A percentile compares a stretch with the other conserved stretches of the same genome.
Evolutionary conservation across 2,888 invertebrate species (phyloP).

Genomic region (Allolobophora icterica): DNA sequence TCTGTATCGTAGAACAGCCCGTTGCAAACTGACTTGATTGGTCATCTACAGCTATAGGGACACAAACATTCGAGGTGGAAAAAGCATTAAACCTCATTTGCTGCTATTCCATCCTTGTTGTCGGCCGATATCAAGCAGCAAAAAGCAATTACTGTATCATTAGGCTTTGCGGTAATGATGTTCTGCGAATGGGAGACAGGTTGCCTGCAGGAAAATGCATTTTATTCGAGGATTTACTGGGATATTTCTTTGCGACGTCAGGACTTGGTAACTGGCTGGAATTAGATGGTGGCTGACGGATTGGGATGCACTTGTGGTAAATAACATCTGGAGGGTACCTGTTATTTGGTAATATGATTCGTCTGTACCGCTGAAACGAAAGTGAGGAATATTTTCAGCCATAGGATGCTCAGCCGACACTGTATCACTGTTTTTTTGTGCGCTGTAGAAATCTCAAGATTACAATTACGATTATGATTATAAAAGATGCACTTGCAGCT

Average conservation of each 20-base stretch:
- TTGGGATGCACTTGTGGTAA: background rate
- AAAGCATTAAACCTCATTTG: background rate
- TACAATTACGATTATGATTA: no score
- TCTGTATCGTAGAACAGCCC: no score
- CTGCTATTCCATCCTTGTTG: background rate
- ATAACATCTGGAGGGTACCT: background rate
- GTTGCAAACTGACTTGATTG: no score
- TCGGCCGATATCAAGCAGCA: background rate
- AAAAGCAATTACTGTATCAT: background rate
- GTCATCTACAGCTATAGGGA: no score
- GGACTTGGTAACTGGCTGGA: background rate
- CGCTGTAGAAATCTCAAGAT: no score
- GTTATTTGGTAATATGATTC: background rate
- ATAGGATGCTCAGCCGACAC: background rate
- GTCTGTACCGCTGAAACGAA: background rate
- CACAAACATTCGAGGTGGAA: background rate
- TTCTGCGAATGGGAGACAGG: background rate
- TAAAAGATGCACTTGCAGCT: no score
- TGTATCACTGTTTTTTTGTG: no score
- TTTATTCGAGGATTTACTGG: background rate
- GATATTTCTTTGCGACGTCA: background rate
- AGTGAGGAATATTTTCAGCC: background rate
- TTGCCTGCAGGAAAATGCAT: background rate
- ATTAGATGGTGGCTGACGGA: background rate
- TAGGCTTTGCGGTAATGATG: background rate